phyloP scores from a whole-genome alignment of 2,113 vertebrate genomes.

The Aspiorhynchus laticeps region DNA sequence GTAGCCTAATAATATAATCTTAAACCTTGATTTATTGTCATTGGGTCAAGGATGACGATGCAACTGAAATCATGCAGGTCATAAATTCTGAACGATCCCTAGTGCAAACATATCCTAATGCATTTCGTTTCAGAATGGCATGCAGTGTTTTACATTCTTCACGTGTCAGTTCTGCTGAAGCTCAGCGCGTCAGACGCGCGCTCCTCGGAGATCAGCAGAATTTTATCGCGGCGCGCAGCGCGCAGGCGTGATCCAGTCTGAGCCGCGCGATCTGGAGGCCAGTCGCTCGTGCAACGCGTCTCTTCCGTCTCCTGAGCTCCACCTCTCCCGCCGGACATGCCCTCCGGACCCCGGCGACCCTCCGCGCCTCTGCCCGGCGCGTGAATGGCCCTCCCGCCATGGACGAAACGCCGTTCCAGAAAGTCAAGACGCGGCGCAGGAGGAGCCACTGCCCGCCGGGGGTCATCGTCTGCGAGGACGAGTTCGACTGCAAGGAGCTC shows the following conservation, averaged over 20 bases:
- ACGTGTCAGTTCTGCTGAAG: too few species aligned
- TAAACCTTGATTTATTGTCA: too few species aligned
- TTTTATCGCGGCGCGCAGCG: conserved; percentile 71
- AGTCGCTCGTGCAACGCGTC: background rate
- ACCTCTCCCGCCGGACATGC: background rate
- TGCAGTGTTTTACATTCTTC: background rate
- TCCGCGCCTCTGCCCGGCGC: conserved; percentile 68
- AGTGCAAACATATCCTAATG: too few species aligned
- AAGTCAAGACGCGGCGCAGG: conserved; percentile 90
- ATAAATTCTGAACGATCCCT: too few species aligned
- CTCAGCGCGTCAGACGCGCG: background rate
- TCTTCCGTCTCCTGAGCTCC: background rate
- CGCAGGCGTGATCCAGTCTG: conserved; percentile 83
- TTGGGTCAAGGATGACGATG: too few species aligned
- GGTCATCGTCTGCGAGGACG: conserved; percentile 88
- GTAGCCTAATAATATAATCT: too few species aligned
- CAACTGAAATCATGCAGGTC: too few species aligned
- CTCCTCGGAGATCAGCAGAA: conserved; percentile 56
- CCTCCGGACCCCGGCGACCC: too few species aligned
- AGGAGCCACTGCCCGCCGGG: conserved; percentile 81
- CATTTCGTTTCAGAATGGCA: too few species aligned
- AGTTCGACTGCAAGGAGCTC: conserved; percentile 97
- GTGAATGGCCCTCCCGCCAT: conserved; percentile 96
- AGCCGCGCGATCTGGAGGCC: conserved; percentile 61
- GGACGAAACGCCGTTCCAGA: conserved; percentile 94